Evolutionary conservation across 2,113 vertebrate species (phyloP).

Genomic region (Reinhardtius hippoglossoides): DNA sequence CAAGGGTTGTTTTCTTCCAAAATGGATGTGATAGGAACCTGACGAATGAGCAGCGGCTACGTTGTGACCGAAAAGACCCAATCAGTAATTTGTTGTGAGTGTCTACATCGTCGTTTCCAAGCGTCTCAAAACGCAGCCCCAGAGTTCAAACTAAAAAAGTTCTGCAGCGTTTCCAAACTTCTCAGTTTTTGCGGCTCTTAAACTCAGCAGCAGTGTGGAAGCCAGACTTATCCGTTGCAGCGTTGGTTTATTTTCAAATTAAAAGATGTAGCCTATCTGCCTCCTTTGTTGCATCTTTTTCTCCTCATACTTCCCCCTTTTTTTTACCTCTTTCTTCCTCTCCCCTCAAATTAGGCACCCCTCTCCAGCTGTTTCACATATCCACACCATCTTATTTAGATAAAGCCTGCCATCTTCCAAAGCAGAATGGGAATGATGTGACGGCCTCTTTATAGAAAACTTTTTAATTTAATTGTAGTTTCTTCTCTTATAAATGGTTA

Average conservation of each 20-base stretch:
- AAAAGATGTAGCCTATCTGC: not conserved
- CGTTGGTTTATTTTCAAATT: too few relatives aligned
- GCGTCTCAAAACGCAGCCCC: too few relatives aligned
- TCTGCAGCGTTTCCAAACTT: not conserved
- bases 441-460: slow-evolving; percentile 90
- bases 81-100: too few relatives aligned
- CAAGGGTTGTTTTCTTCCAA: too few relatives aligned
- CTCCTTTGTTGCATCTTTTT: slow-evolving; percentile 20
- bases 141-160: too few relatives aligned
- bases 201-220: not conserved
- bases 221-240: not conserved
- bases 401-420: slow-evolving; percentile 73
- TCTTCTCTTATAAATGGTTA: slow-evolving; percentile 95
- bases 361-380: slow-evolving; percentile 80
- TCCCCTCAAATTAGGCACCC: slow-evolving; percentile 64
- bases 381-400: slow-evolving; percentile 84
- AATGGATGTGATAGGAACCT: too few relatives aligned
- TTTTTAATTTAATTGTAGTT: slow-evolving; percentile 92
- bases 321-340: slow-evolving; percentile 4
- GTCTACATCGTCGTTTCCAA: too few relatives aligned
- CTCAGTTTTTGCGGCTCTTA: not conserved
- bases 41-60: too few relatives aligned
- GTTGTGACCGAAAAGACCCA: too few relatives aligned
- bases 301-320: slow-evolving; percentile 9
- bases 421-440: slow-evolving; percentile 84